Evolutionary conservation across 2,113 vertebrate species (phyloP), one percentile per base, ranked within the genome.

Genomic region (Sinosuthora webbiana): DNA sequence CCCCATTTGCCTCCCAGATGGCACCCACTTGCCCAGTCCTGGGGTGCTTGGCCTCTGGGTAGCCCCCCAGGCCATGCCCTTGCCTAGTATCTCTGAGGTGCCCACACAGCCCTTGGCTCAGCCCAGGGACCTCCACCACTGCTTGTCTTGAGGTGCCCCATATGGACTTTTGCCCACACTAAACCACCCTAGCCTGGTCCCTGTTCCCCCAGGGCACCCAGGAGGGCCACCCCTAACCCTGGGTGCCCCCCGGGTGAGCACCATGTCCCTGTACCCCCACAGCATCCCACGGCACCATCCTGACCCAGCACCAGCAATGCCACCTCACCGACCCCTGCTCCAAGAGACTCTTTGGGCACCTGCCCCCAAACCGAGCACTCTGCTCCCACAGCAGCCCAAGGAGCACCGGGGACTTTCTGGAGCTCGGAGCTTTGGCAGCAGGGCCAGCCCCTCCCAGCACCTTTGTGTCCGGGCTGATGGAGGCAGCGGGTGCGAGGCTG

Each of bases 401-500:
- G 30, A 62, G 41, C 45, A 6, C 6, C 3, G 0, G n/a, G 27
- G 39, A 10, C 56, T 7, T 39, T 42, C 41, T 27, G 2, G 1
- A 45, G 67, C 49, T 31, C 28, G 0, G 5, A 52, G 56, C 10
- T 28, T 25, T 55, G 82, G 68, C 37, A 49, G 62, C 30, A 18
- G 68, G 57, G 25, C 59, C 9, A 18, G 37, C 35, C 30, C 25
- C 59, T 73, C 39, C 25, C 3, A 0, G 25, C 59, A 25, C 30
- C 44, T 50, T 52, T 2, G 1, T 14, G 55, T 45, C 30, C 5
- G 11, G 3, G 1, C 55, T 8, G 44, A 19, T 0, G 31, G 47
- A 50, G 52, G 39, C 4, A 0, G 25, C 0, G 45, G 76, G 52
- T 0, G 16, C 0, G 33, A 41, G 3, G 5, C 28, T 0, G 21